Conservation (phyloP, 2,888 invertebrate genomes). For the Mactromeris polynyma region DNA sequence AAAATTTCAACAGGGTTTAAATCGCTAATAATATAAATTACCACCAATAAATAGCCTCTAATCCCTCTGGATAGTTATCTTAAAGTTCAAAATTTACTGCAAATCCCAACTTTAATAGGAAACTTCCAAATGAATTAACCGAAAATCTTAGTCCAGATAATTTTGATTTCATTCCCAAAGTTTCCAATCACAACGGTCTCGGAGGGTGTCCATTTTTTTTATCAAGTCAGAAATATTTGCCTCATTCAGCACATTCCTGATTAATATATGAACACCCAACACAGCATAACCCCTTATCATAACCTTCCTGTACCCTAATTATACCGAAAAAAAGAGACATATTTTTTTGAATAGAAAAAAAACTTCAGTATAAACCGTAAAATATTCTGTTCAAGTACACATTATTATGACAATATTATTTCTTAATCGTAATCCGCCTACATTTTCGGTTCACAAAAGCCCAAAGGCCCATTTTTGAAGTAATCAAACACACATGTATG, state of each 20-base stretch:
- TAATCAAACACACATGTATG: neutral
- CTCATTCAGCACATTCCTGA: neutral
- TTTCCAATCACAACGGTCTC: neutral
- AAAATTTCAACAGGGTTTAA: slow-evolving; percentile 27
- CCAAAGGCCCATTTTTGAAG: neutral
- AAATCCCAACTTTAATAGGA: slow-evolving; percentile 17
- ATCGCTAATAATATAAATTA: slow-evolving; percentile 35
- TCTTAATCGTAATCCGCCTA: neutral
- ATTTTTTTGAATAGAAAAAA: too few relatives aligned
- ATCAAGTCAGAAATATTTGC: neutral
- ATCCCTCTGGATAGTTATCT: slow-evolving; percentile 24
- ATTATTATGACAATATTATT: too few relatives aligned
- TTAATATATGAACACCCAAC: neutral
- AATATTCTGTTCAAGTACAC: too few relatives aligned
- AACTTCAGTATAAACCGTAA: too few relatives aligned
- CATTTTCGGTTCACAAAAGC: neutral
- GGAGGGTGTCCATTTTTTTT: neutral
- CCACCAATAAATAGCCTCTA: slow-evolving; percentile 24
- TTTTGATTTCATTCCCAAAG: neutral
- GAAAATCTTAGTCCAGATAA: neutral
- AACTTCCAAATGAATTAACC: neutral
- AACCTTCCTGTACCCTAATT: too few relatives aligned
- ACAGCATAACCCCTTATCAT: too few relatives aligned
- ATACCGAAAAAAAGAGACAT: too few relatives aligned
- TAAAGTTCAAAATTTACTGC: slow-evolving; percentile 6